Conservation (phyloP, 2,888 invertebrate genomes). For the Aphidius colemani region DNA sequence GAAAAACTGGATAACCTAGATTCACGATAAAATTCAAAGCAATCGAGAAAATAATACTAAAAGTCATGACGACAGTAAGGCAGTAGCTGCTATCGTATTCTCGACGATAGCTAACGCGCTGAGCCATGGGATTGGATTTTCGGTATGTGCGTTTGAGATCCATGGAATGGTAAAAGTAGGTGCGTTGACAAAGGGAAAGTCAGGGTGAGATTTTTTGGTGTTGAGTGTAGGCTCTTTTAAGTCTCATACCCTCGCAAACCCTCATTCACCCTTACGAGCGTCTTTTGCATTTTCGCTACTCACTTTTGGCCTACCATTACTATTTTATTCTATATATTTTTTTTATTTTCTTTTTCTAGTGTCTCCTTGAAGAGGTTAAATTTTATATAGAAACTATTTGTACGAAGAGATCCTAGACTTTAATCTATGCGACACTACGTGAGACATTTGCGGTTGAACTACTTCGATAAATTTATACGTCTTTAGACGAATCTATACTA, state of each 20-base stretch:
- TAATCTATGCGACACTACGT: slow-evolving; percentile 52
- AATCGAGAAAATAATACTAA: slow-evolving; percentile 12
- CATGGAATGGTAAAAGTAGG: not conserved
- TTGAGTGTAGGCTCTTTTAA: slow-evolving; percentile 12
- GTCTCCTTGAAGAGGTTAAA: no score
- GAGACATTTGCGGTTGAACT: slow-evolving; percentile 49
- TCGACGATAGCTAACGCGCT: slow-evolving; percentile 31
- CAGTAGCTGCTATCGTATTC: slow-evolving; percentile 30
- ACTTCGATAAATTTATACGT: no score
- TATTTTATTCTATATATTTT: no score
- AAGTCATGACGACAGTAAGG: slow-evolving; percentile 20
- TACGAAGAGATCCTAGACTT: slow-evolving; percentile 37
- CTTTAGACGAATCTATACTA: slow-evolving; percentile 27
- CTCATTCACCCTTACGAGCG: slow-evolving; percentile 21
- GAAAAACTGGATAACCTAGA: not conserved
- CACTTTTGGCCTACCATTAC: slow-evolving; percentile 2
- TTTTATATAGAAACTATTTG: no score
- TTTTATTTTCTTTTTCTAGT: no score
- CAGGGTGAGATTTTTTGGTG: slow-evolving; percentile 6
- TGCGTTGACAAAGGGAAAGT: slow-evolving; percentile 20
- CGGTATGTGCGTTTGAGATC: slow-evolving; percentile 44
- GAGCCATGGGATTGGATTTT: slow-evolving; percentile 43
- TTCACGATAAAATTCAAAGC: slow-evolving; percentile 6
- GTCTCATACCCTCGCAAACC: slow-evolving; percentile 19
- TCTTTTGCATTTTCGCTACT: slow-evolving; percentile 10